These are phyloP conservation scores for Turnix velox DNA, from an alignment of 2,113 vertebrate genomes.

Conservation along the genomic window DNA sequence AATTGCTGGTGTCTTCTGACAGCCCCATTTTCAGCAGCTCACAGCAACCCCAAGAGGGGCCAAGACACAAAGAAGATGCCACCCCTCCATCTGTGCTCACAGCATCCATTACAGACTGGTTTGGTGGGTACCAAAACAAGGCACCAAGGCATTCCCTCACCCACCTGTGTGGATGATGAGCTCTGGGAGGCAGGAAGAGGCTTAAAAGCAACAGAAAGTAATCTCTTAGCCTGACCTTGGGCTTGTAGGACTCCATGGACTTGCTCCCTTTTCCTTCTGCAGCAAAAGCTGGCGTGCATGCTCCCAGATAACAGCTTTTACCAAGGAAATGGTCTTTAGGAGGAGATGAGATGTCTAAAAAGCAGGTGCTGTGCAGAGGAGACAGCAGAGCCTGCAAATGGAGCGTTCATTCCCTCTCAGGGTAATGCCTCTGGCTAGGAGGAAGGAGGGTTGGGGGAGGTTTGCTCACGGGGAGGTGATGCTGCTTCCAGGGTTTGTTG, in stretches of 20 bases:
- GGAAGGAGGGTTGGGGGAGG: not conserved
- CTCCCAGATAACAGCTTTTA: not conserved
- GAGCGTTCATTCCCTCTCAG: not conserved
- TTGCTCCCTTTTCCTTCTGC: not conserved
- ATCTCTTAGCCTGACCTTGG: not conserved
- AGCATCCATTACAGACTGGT: accelerated
- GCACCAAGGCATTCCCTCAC: not conserved
- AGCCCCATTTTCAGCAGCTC: too few relatives aligned
- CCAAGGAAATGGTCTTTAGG: accelerated
- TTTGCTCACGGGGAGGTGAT: not conserved
- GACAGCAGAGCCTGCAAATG: not conserved
- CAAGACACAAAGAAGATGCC: accelerated
- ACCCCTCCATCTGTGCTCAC: accelerated
- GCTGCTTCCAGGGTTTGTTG: not conserved
- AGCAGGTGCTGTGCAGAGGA: not conserved
- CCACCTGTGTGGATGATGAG: accelerated
- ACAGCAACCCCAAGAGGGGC: not conserved
- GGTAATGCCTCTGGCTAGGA: accelerated
- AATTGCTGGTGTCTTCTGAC: not conserved
- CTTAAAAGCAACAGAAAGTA: not conserved
- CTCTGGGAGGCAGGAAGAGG: accelerated
- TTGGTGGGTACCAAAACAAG: accelerated
- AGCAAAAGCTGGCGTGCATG: accelerated
- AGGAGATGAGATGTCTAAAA: not conserved
- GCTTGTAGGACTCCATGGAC: not conserved